phyloP scores from a whole-genome alignment of 2,113 vertebrate species.

The Lathamus discolor region DNA sequence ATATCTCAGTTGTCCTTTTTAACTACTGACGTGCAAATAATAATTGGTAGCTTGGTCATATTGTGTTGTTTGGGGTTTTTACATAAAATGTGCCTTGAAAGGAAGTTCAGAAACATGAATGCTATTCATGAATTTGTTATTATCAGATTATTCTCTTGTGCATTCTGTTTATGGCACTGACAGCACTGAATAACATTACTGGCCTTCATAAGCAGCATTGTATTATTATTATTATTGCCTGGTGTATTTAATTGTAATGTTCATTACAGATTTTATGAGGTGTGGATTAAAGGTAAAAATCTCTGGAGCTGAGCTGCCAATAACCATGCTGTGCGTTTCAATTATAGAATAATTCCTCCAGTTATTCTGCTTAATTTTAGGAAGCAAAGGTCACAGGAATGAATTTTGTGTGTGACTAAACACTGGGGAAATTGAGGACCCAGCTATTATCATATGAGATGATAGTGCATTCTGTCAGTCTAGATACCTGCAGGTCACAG shows the following conservation, averaged over 20 bases:
- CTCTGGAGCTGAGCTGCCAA: conserved; percentile 35
- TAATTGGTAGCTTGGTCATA: not conserved
- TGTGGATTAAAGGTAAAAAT: conserved; percentile 66
- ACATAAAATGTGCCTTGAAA: not conserved
- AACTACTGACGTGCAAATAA: conserved; percentile 20
- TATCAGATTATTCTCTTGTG: conserved; percentile 41
- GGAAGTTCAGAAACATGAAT: conserved; percentile 6
- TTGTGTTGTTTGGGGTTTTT: not conserved
- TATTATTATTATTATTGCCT: conserved; percentile 18
- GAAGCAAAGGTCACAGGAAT: conserved; percentile 48
- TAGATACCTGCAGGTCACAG: not conserved
- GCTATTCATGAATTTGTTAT: conserved; percentile 19
- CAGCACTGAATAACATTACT: conserved; percentile 3
- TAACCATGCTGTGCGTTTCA: conserved; percentile 48
- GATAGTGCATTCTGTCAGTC: not conserved
- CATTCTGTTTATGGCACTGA: conserved; percentile 27
- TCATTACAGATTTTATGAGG: conserved; percentile 53
- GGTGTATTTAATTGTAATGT: conserved; percentile 48
- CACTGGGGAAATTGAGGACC: conserved; percentile 25
- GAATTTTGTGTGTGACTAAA: conserved; percentile 42
- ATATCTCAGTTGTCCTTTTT: conserved; percentile 8
- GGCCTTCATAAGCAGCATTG: not conserved
- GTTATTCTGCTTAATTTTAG: conserved; percentile 65
- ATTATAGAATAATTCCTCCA: conserved; percentile 54
- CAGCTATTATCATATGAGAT: not conserved